phyloP scores from a whole-genome alignment of 2,113 vertebrate species.

The Urocynchramus pylzowi region DNA sequence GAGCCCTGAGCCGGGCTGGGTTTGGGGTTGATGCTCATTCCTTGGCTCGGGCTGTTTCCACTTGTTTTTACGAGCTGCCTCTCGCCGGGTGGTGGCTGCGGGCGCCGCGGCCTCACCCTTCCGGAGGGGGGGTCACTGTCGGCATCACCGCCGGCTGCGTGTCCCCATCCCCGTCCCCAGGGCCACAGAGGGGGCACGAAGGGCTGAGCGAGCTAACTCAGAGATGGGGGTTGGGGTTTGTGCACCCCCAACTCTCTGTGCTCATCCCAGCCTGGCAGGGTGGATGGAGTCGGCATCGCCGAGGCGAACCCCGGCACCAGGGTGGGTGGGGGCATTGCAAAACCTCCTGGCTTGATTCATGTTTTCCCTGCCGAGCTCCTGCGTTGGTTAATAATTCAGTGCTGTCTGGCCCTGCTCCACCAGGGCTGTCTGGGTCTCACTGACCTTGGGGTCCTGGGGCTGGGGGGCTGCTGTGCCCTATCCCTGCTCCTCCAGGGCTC shows the following conservation, averaged over 20 bases:
- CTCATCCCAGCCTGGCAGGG: not conserved
- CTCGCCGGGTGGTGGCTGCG: not conserved
- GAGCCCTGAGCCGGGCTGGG: not conserved
- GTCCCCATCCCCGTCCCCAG: not conserved
- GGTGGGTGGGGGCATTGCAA: not conserved
- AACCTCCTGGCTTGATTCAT: not conserved
- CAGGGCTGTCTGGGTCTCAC: not conserved
- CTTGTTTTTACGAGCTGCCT: not conserved
- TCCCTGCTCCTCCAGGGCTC: fast-evolving
- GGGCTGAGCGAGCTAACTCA: fast-evolving
- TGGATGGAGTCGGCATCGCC: not conserved
- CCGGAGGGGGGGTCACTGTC: not conserved
- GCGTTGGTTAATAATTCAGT: not conserved
- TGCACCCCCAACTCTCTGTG: not conserved
- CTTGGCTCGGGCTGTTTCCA: not conserved
- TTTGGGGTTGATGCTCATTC: not conserved
- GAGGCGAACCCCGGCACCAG: not conserved
- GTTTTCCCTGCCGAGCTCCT: not conserved
- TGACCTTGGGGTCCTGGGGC: not conserved
- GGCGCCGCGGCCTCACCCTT: not conserved
- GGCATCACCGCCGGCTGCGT: fast-evolving
- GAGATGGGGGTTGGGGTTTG: fast-evolving
- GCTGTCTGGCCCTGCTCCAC: not conserved
- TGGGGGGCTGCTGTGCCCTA: too few relatives aligned
- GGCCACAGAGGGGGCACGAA: fast-evolving